A percentile compares a stretch with the other conserved stretches of the same genome.
Evolutionary conservation across 30 jellyfish, hydroid and myxozoan species (phyloP).

Genomic region (Aurelia sp.): DNA sequence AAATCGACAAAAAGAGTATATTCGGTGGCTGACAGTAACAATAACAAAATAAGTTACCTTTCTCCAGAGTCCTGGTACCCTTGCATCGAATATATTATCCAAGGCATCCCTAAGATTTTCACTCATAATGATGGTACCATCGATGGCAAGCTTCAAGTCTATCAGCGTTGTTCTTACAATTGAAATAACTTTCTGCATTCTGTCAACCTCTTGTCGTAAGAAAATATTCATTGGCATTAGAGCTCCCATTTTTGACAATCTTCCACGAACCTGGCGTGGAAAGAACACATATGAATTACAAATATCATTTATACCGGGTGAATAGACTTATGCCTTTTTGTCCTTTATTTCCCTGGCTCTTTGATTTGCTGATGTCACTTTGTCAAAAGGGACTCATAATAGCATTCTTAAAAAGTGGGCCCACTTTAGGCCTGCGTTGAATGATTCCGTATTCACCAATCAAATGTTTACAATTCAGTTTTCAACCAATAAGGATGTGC

Average conservation of each 20-base stretch:
- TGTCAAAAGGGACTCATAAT: too few species aligned
- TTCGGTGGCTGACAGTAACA: too few species aligned
- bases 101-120: constrained; percentile 88
- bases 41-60: constrained; percentile 43
- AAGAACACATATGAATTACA: neutral
- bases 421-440: too few species aligned
- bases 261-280: constrained; percentile 65
- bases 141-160: constrained; percentile 85
- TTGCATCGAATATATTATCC: constrained; percentile 87
- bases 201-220: constrained; percentile 85
- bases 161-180: constrained; percentile 77
- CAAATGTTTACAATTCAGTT: too few species aligned
- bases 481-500: too few species aligned
- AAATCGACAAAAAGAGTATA: too few species aligned
- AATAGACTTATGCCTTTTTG: neutral
- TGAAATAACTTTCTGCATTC: constrained; percentile 85
- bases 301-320: neutral
- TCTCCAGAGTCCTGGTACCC: constrained; percentile 86
- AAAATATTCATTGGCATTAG: constrained; percentile 84
- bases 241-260: constrained; percentile 86
- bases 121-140: constrained; percentile 89
- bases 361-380: too few species aligned
- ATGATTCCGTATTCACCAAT: too few species aligned
- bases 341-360: neutral
- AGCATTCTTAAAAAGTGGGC: too few species aligned